Percentiles rank a stretch among this genome's conserved stretches.
These are phyloP conservation scores for Hylia prasina DNA, from an alignment of 2,113 vertebrate species.

Conservation along the genomic window DNA sequence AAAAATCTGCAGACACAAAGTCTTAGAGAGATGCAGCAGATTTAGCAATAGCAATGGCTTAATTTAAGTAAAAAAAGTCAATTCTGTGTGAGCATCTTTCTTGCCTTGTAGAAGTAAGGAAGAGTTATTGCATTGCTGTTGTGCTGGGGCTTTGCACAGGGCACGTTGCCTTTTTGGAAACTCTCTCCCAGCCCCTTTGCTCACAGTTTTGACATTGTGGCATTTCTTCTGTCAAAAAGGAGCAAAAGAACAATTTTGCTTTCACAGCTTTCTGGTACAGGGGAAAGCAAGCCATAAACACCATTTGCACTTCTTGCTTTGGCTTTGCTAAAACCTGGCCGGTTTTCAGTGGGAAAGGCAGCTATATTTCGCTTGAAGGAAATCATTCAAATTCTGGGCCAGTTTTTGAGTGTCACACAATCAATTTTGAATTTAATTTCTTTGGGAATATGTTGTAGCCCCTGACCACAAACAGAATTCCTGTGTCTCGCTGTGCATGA, in stretches of 20 bases:
- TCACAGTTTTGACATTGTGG: background rate
- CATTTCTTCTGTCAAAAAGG: background rate
- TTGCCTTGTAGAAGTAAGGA: background rate
- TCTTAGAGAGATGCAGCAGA: background rate
- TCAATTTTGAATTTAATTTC: conserved; percentile 60
- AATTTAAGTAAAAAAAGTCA: background rate
- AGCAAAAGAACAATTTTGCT: conserved; percentile 12
- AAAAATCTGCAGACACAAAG: background rate
- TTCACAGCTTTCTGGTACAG: background rate
- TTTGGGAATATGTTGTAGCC: conserved; percentile 43
- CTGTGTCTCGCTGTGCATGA: background rate
- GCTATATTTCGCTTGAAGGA: background rate
- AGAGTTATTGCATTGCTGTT: background rate
- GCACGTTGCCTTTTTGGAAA: background rate
- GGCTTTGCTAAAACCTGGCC: background rate
- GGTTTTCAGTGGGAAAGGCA: background rate
- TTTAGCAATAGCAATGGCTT: background rate
- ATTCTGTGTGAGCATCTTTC: background rate
- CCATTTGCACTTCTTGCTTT: background rate
- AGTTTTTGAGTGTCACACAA: background rate
- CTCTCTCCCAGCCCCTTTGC: background rate
- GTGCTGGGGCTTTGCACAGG: background rate
- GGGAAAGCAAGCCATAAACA: background rate
- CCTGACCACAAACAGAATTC: conserved; percentile 41
- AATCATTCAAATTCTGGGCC: background rate